phyloP scores from a whole-genome alignment of 2,797 vertebrate species.

The Hypotaenidia philippensis region DNA sequence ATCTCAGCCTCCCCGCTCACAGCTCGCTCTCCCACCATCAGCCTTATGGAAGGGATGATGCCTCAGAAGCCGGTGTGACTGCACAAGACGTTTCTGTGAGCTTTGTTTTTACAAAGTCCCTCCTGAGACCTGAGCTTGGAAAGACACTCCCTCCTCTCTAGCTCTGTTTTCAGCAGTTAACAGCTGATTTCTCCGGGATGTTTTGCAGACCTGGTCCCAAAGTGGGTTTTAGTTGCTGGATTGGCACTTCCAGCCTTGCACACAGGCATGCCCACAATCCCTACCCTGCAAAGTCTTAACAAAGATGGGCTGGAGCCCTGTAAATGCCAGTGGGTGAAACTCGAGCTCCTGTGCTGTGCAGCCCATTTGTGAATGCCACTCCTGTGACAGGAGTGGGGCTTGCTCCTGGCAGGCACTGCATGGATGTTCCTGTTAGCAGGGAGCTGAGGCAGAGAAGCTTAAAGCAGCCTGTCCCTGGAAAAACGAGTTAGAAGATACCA shows the following conservation, averaged over 20 bases:
- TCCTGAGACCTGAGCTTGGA: neutral
- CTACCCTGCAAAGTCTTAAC: neutral
- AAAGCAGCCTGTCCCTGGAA: neutral
- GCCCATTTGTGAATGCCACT: neutral
- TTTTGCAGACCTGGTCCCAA: neutral
- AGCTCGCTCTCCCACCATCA: neutral
- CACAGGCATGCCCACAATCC: neutral
- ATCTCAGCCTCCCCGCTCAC: neutral
- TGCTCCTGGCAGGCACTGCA: neutral
- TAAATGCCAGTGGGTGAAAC: neutral
- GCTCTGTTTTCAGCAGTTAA: neutral
- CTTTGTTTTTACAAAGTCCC: neutral
- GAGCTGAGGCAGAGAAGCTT: neutral
- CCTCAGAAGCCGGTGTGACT: neutral
- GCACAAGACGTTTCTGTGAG: neutral
- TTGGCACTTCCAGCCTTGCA: neutral
- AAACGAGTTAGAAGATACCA: neutral
- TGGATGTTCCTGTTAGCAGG: neutral
- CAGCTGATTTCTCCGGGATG: neutral
- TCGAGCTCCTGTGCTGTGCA: neutral
- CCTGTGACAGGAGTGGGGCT: accelerated
- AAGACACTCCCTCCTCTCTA: neutral
- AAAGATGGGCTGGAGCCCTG: neutral
- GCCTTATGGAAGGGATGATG: neutral
- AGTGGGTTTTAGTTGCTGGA: neutral